Evolutionary conservation across 2,888 invertebrate species (phyloP).

Genomic region (Oligia strigilis): DNA sequence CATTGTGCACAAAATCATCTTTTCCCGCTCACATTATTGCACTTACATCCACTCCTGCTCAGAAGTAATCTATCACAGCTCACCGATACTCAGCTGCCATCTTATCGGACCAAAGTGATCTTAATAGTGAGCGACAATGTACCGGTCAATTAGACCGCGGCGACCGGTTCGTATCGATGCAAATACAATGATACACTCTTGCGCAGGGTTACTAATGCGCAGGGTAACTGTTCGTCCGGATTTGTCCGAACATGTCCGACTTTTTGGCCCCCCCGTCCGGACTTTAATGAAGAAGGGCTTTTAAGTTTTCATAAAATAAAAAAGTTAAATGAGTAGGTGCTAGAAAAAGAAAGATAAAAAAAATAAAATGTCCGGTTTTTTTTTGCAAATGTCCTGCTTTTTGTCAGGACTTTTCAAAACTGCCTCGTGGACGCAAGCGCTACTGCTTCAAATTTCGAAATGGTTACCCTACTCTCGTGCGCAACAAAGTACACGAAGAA

Average conservation of each 20-base stretch:
- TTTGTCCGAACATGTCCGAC: background rate
- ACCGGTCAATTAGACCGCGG: slow-evolving; percentile 71
- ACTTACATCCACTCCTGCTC: slow-evolving; percentile 34
- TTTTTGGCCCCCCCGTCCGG: background rate
- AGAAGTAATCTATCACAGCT: slow-evolving; percentile 59
- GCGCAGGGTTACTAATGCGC: slow-evolving; percentile 8
- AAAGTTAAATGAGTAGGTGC: background rate
- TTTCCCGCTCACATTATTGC: slow-evolving; percentile 2
- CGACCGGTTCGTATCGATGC: slow-evolving; percentile 68
- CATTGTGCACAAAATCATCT: background rate
- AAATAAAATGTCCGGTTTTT: background rate
- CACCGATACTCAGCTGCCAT: slow-evolving; percentile 66
- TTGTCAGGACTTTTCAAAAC: background rate
- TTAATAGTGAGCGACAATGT: slow-evolving; percentile 75
- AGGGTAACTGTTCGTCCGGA: background rate
- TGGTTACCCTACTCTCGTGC: background rate
- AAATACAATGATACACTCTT: slow-evolving; percentile 62
- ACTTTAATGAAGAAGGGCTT: background rate
- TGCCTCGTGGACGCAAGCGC: background rate
- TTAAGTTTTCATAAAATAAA: background rate
- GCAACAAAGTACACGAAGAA: slow-evolving; percentile 39
- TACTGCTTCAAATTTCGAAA: background rate
- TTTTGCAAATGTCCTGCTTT: background rate
- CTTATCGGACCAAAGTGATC: slow-evolving; percentile 72
- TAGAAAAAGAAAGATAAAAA: background rate